Evolutionary conservation across 2,797 vertebrate genomes (phyloP), one percentile per base, ranked within the genome.

Genomic region (Tamandua tetradactyla): DNA sequence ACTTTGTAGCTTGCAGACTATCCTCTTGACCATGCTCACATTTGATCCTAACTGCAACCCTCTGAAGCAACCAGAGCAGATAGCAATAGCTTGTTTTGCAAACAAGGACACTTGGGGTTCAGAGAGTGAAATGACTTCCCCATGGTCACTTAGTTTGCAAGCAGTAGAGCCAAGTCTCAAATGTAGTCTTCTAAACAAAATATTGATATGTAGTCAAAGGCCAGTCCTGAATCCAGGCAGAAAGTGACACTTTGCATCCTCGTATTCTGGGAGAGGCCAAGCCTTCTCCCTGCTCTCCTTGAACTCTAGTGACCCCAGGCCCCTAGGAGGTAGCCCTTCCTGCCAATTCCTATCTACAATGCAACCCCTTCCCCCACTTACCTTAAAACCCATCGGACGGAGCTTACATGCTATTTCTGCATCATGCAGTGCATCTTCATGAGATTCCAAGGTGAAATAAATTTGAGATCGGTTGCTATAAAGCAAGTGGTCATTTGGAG

Each of bases 391-490:
- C 96, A 96, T 98, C 0, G 99, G 99, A 97, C 99, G 98, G 57
- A 99, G 98, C 64, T 97, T 98, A 97, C 99, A 99, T 0, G 99
- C 98, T 94, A 97, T 98, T 96, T 99, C 99, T 15, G 99, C 99
- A 85, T 99, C 99, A 0, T 96, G 98, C 96, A 99, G 95, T 0
- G 99, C 99, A 66, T 98, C 98, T 82, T 99, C 98, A 90, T 98
- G 98, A 75, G 97, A 98, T 94, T 98, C 99, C 97, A 99, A 98
- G 86, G 98, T 98, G 52, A 98, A 99, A 97, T 99, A 98, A 97
- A 99, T 99, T 98, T 99, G 99, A 84, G 99, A 99, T 92, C 99
- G 99, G 96, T 99, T 99, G 95, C 99, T 99, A 96, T 99, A 99
- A 83, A 99, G 97, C 94, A 99, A 98, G 97, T 99, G 99, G 98